A percentile compares a stretch with the other conserved stretches of the same genome.
phyloP scores from a whole-genome alignment of 2,888 invertebrate genomes.

The Ethmia dodecea region DNA sequence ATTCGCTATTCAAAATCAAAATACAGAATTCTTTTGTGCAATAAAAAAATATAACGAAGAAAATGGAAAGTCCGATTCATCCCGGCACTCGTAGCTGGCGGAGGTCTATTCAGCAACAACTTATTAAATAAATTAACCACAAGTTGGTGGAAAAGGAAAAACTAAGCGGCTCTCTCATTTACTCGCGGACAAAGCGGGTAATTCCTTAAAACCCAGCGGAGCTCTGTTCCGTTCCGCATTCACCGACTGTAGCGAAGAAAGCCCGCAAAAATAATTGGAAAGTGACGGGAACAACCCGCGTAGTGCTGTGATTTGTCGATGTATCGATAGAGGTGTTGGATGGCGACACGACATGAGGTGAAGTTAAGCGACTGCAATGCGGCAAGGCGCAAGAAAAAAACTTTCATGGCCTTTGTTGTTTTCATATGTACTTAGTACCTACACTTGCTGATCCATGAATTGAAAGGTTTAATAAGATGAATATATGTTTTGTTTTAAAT shows the following conservation, averaged over 20 bases:
- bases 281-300: conserved; percentile 57
- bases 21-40: conserved; percentile 32
- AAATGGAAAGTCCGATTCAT: conserved; percentile 64
- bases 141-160: conserved; percentile 66
- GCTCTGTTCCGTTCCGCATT: conserved; percentile 57
- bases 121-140: conserved; percentile 76
- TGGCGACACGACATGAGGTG: too few species aligned
- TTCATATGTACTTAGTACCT: too few species aligned
- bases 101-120: conserved; percentile 66
- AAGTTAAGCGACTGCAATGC: too few species aligned
- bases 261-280: conserved; percentile 74
- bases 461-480: too few species aligned
- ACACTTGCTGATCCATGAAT: too few species aligned
- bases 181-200: conserved; percentile 56
- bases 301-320: conserved; percentile 12
- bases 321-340: too few species aligned
- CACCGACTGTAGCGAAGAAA: conserved; percentile 62
- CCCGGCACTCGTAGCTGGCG: conserved; percentile 41
- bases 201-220: conserved; percentile 61
- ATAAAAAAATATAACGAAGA: conserved; percentile 33
- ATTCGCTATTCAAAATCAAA: conserved; percentile 35
- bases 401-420: too few species aligned
- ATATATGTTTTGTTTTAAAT: too few species aligned
- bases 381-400: too few species aligned
- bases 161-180: conserved; percentile 56